Evolutionary conservation across 2,797 vertebrate species (phyloP).

Genomic region (Anguilla marmorata): DNA sequence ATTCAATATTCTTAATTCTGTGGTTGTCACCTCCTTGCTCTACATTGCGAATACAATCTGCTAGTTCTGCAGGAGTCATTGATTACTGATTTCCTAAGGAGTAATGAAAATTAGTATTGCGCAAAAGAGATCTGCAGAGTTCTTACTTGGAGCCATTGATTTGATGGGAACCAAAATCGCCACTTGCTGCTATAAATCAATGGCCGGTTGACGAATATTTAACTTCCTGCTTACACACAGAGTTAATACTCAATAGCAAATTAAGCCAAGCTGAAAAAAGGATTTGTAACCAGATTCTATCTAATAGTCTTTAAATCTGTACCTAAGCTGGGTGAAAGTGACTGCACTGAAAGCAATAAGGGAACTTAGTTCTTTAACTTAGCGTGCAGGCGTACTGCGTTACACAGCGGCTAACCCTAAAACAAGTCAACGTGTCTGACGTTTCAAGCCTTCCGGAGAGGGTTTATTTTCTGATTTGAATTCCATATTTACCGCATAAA

Average conservation of each 20-base stretch:
- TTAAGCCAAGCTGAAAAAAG: background rate
- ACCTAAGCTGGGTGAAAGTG: background rate
- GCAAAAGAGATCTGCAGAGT: background rate
- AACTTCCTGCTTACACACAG: background rate
- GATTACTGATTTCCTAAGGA: background rate
- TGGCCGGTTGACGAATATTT: background rate
- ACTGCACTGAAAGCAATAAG: background rate
- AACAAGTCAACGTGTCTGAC: background rate
- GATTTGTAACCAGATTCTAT: background rate
- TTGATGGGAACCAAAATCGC: background rate
- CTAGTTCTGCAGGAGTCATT: background rate
- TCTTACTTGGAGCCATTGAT: background rate
- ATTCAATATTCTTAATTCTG: background rate
- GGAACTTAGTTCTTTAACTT: background rate
- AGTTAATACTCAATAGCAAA: background rate
- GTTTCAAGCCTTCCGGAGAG: background rate
- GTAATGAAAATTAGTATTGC: background rate
- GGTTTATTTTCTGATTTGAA: background rate
- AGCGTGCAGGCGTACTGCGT: background rate
- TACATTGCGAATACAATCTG: background rate
- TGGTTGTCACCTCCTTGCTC: background rate
- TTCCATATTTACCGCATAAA: background rate
- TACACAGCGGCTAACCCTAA: background rate
- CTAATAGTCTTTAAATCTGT: background rate
- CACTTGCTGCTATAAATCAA: background rate